Evolutionary conservation across 2,888 invertebrate species (phyloP), one percentile per base, ranked within the genome.

Genomic region (Sarcophaga rosellei): DNA sequence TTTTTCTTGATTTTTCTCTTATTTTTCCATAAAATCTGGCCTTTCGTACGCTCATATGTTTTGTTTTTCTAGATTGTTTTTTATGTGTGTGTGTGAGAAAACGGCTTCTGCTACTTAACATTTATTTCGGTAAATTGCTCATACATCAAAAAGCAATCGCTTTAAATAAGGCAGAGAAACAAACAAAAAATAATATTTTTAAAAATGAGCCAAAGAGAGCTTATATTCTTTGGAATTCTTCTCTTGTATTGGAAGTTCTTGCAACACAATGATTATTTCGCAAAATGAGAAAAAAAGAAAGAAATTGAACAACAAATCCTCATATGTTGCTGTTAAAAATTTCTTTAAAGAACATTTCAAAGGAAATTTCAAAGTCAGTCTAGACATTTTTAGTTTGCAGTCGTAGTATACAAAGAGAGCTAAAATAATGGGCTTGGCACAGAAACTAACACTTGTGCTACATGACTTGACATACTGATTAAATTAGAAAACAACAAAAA

Each of bases 111-210:
- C 84, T 84, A 84, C 78, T 84, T 87, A 84, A 75, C 86, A 79
- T 88, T 85, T 88, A 88, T 89, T 85, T 81, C 70, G 65, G 75
- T 79, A 87, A 88, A 88, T 86, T 88, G 88, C 88, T 84, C 86
- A 88, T 88, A 85, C 84, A 88, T 88, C 88, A 87, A 86, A 86
- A 79, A 84, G 78, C 85, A 88, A 87, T 85, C 78, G 69, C 78
- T 81, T 85, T 72, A n/a, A n/a, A n/a, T n/a, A n/a, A n/a, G n/a
- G n/a, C n/a, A n/a, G n/a, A n/a, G n/a, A n/a, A n/a, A n/a, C n/a
- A n/a, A n/a, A n/a, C 8, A 8, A 1, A 35, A 35, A 35, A 35
- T 17, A 35, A 35, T 73, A 35, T 61, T 61, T 61, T 62, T 47
- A 35, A 35, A 35, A 70, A 35, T 23, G 25, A 45, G 20, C 4